Base-by-base conservation (phyloP, 2,113 vertebrate species). In the Cnemophilus loriae region DNA sequence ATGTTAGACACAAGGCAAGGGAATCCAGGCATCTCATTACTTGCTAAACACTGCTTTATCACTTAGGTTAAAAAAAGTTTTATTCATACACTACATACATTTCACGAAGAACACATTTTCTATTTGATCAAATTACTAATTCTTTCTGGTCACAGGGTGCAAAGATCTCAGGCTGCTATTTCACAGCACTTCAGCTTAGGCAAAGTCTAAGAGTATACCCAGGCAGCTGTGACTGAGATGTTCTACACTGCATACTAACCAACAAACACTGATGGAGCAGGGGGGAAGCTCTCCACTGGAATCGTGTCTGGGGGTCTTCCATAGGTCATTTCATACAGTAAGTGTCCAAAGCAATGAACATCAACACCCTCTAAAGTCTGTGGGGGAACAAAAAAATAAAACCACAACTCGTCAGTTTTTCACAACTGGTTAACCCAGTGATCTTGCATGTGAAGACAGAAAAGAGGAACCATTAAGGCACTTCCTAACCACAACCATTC, bases 251-350 rank as follows among this genome's bases (percentile, higher is more conserved):
- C 28, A 44, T 97, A 99, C 99, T 96, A 90, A 99, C 99, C 99
- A 88, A 99, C 98, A 90, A 98, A 96, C 39, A 98, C 88, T 79
- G 98, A 98, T 0, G 99, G 98, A 28, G 97, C 98, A 42, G 98
- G 97, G 32, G 99, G 98, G 88, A 98, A 99, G 68, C 96, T 98
- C 77, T 99, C 99, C 9, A 99, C 95, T 17, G 99, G 99, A 64
- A 99, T 95, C 0, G 94, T 93, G 92, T 99, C 99, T 5, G 99
- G 99, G 1, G 99, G 99, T 52, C 98, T 98, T 41, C 99, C 99
- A 0, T 99, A 99, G 1, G 98, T 99, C 98, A 99, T 99, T 98
- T 99, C 99, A 85, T 99, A 99, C 12, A 99, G 96, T 96, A 99
- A 98, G 93, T 99, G 98, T 69, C 99, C 99, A 82, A 99, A 99